These are phyloP conservation scores for Arbacia lixula DNA, from an alignment of 53 echinoderm and acorn worm genomes.

Conservation along the genomic window DNA sequence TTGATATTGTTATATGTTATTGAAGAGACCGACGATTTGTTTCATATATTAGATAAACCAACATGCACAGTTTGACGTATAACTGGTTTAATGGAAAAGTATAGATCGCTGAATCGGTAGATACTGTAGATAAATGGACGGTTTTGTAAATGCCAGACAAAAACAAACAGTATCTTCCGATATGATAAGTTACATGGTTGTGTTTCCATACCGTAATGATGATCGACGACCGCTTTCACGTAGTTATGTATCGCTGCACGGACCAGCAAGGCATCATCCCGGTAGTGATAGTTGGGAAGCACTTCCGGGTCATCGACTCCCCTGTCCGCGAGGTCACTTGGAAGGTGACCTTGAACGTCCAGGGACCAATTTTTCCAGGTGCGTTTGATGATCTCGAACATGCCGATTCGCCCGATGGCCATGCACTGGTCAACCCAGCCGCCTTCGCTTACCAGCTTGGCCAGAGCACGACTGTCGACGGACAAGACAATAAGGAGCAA, in stretches of 20 bases:
- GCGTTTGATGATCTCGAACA: constrained; percentile 82
- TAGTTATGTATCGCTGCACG: constrained; percentile 79
- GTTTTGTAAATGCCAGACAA: no score
- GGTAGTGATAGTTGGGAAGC: constrained; percentile 85
- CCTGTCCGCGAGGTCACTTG: constrained; percentile 71
- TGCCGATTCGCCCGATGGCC: constrained; percentile 77
- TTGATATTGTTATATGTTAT: no score
- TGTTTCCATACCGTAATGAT: constrained; percentile 68
- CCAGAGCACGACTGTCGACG: constrained; percentile 70
- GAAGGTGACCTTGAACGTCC: constrained; percentile 76
- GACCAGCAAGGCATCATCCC: constrained; percentile 83
- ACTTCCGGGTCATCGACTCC: constrained; percentile 88
- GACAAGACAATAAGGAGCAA: neutral
- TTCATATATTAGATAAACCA: no score
- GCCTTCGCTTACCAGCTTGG: constrained; percentile 70
- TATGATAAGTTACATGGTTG: no score
- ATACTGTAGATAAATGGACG: no score
- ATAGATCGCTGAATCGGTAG: no score
- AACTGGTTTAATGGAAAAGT: no score
- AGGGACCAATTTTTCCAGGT: constrained; percentile 66
- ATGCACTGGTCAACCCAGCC: constrained; percentile 91
- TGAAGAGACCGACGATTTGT: no score
- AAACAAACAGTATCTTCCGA: no score
- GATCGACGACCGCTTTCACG: constrained; percentile 76
- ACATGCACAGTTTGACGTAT: no score